phyloP scores from a whole-genome alignment of 2,797 vertebrate genomes.

The Spatula clypeata region DNA sequence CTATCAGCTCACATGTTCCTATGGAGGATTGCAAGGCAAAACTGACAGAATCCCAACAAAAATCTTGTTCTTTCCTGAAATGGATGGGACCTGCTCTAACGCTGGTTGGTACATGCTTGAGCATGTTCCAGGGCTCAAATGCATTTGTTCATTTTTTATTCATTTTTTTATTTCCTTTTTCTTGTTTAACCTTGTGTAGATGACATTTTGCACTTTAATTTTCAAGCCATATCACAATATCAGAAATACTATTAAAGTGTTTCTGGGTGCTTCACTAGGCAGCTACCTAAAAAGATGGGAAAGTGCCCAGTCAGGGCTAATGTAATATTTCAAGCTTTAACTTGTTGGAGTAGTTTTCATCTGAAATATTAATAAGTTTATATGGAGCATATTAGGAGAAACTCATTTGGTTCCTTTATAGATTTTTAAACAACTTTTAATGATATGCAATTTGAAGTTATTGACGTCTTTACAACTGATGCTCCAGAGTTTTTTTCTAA shows the following conservation, averaged over 20 bases:
- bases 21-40: constrained; percentile 1
- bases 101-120: background rate
- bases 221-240: background rate
- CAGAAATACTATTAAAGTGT: background rate
- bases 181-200: background rate
- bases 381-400: background rate
- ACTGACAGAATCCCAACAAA: background rate
- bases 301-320: background rate
- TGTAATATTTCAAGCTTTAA: background rate
- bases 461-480: background rate
- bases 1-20: background rate
- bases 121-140: background rate
- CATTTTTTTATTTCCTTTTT: background rate
- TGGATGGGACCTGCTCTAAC: background rate
- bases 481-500: background rate
- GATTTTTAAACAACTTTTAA: background rate
- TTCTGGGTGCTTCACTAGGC: background rate
- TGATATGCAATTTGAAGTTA: background rate
- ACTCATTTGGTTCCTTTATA: background rate
- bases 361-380: background rate
- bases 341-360: background rate
- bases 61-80: constrained; percentile 25
- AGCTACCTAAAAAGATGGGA: background rate
- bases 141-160: background rate
- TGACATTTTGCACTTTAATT: background rate